Evolutionary conservation across 2,888 invertebrate species (phyloP).

Genomic region (Platycheirus rosarum): DNA sequence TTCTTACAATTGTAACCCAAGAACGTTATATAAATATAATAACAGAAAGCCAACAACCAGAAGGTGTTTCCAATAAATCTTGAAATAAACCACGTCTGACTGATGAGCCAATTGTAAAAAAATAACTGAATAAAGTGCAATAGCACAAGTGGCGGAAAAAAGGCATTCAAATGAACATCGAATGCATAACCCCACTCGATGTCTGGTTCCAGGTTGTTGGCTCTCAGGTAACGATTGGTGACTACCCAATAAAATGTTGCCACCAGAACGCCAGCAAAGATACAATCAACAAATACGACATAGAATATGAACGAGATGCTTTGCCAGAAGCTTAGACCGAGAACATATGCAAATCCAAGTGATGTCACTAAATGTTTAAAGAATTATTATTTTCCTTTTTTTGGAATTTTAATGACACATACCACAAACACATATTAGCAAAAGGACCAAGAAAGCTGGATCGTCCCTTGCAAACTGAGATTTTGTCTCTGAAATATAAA

Average conservation of each 20-base stretch:
- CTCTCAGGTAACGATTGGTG: constrained; percentile 81
- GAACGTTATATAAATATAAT: constrained; percentile 98
- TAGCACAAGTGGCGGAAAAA: constrained; percentile 97
- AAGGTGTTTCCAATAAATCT: constrained; percentile 94
- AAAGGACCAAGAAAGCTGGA: constrained; percentile 97
- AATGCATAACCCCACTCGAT: constrained; percentile 99
- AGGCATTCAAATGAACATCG: constrained; percentile 99
- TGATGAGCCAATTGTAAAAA: constrained; percentile 92
- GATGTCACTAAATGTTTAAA: constrained; percentile 89
- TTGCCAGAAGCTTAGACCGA: constrained; percentile 87
- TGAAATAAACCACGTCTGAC: constrained; percentile 90
- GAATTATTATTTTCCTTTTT: not conserved
- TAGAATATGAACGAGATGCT: constrained; percentile 93
- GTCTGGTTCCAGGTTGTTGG: constrained; percentile 80
- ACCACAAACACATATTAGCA: constrained; percentile 92
- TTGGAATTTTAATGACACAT: constrained; percentile 75
- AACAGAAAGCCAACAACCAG: constrained; percentile 94
- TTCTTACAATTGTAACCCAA: constrained; percentile 96
- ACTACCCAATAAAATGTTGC: constrained; percentile 94
- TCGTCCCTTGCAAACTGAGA: constrained; percentile 99
- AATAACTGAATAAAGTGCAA: constrained; percentile 96
- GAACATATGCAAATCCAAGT: constrained; percentile 92
- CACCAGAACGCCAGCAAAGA: constrained; percentile 92
- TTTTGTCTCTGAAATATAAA: constrained; percentile 91
- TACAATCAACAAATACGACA: constrained; percentile 97